Conservation (phyloP, 2,888 invertebrate genomes). For the Brenthis daphne region DNA sequence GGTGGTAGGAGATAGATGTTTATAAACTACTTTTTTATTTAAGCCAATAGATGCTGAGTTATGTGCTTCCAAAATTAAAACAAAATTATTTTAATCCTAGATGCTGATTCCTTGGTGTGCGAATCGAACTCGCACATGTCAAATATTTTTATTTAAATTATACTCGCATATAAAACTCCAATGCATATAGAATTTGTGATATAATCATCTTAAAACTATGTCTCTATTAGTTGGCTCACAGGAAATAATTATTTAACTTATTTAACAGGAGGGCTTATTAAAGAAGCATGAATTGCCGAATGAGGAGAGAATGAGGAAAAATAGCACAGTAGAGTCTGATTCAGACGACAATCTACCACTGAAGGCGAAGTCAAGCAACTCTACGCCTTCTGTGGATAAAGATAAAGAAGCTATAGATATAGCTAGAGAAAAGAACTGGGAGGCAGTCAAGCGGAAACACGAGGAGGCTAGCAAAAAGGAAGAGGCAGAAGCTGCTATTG, state of each 20-base stretch:
- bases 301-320: constrained; percentile 68
- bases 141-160: no score
- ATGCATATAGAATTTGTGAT: no score
- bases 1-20: no score
- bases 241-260: neutral
- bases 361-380: constrained; percentile 64
- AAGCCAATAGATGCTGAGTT: no score
- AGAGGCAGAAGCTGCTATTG: constrained; percentile 74
- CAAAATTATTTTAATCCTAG: no score
- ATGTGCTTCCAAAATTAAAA: no score
- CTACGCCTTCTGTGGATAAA: constrained; percentile 67
- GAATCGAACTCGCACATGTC: no score
- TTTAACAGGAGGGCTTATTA: constrained; percentile 67
- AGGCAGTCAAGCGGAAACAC: constrained; percentile 79
- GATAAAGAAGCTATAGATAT: constrained; percentile 79
- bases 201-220: no score
- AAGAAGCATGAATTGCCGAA: constrained; percentile 70
- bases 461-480: constrained; percentile 79
- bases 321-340: constrained; percentile 73
- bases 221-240: no score
- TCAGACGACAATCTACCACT: constrained; percentile 76
- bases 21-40: no score
- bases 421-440: constrained; percentile 81
- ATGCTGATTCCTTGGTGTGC: no score
- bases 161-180: no score